A percentile compares a stretch with the other conserved stretches of the same genome.
Conservation (phyloP, 2,888 invertebrate species). For the Cosmopolites sordidus region DNA sequence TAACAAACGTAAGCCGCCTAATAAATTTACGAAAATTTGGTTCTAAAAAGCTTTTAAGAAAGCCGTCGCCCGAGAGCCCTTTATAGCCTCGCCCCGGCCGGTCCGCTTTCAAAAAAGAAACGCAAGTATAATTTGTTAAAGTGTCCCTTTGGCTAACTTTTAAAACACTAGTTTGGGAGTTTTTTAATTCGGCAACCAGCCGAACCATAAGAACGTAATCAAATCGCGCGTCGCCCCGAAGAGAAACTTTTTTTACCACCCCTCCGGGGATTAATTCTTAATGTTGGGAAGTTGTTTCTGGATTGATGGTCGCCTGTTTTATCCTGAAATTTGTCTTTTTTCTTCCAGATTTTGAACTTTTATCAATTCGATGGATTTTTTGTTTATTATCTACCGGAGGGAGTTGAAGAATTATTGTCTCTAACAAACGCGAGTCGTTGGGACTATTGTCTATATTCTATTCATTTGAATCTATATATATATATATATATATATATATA, state of each 20-base stretch:
- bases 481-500: neutral
- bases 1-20: conserved; percentile 17
- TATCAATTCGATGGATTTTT: too few species aligned
- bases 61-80: neutral
- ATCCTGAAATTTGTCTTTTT: too few species aligned
- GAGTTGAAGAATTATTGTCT: too few species aligned
- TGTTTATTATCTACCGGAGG: too few species aligned
- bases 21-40: conserved; percentile 38
- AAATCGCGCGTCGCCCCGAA: conserved; percentile 20
- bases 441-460: too few species aligned
- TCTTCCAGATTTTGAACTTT: too few species aligned
- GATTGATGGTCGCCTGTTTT: too few species aligned
- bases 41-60: conserved; percentile 43
- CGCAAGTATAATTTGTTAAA: conserved; percentile 48
- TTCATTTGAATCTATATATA: too few species aligned
- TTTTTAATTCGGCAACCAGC: conserved; percentile 45
- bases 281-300: neutral
- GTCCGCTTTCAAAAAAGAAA: neutral
- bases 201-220: conserved; percentile 36
- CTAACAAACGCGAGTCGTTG: too few species aligned
- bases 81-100: neutral
- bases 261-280: neutral
- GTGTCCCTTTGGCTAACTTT: conserved; percentile 47
- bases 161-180: conserved; percentile 45
- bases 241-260: conserved; percentile 19